Percentiles rank a stretch among this genome's conserved stretches.
Conservation (phyloP, 2,113 vertebrate genomes). For the Mixornis gularis region DNA sequence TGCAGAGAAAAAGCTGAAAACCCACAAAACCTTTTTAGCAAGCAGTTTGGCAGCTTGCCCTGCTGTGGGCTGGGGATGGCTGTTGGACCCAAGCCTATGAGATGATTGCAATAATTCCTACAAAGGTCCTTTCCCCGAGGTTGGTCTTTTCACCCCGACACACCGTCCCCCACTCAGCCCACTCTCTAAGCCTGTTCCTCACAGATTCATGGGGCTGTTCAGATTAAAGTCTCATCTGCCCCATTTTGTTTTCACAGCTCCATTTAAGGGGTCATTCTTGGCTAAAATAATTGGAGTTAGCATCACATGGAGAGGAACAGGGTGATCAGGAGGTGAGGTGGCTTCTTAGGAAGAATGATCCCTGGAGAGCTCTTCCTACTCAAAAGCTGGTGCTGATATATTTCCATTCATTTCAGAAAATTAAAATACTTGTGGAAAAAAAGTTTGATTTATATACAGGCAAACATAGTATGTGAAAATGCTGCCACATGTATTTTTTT, state of each 20-base stretch:
- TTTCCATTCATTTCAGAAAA: neutral
- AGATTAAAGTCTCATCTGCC: neutral
- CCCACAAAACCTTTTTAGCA: neutral
- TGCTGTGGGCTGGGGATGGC: neutral
- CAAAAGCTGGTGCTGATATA: neutral
- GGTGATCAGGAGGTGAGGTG: neutral
- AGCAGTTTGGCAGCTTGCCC: neutral
- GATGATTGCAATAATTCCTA: neutral
- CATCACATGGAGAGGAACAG: neutral
- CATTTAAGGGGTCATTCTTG: neutral
- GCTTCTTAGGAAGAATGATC: neutral
- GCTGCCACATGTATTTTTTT: neutral
- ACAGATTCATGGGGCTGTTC: neutral
- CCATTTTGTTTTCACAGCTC: neutral
- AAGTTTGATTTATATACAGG: neutral
- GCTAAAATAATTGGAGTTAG: neutral
- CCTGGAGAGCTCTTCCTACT: neutral
- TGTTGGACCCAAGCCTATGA: neutral
- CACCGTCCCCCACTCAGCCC: fast-evolving
- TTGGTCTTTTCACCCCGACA: neutral
- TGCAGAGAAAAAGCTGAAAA: neutral
- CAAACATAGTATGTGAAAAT: neutral
- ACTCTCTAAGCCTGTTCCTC: neutral
- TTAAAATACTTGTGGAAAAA: neutral
- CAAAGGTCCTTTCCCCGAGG: fast-evolving